Evolutionary conservation across 1,140 invertebrate genomes (phyloP), one percentile per base, ranked within the genome.

Genomic region (Habropoda laboriosa): DNA sequence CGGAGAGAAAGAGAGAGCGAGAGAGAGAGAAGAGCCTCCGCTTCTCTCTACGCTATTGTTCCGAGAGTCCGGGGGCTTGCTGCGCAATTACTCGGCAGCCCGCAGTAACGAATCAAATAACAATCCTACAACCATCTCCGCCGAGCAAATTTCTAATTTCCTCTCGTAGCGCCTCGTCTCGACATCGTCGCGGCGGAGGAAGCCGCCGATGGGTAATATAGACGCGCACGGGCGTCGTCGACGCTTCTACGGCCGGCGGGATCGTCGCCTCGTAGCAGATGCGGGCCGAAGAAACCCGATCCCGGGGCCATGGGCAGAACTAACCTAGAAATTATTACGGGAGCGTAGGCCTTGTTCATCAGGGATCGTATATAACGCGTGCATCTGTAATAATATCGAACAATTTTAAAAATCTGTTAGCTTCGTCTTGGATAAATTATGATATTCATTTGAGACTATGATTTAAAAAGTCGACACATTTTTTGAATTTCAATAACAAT

Each of bases 91-190:
- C 66, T 61, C 55, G 35, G 32, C 66, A 66, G 55, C 24, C 74
- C 38, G 55, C 67, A 45, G 35, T 63, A 49, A 83, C 57, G 55
- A 75, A 74, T 79, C 60, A 49, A 79, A 63, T 83, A 60, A 79
- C 53, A 64, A 82, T 57, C 55, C 71, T 73, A 38, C 64, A 42
- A 35, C 45, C 68, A 67, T 76, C 64, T 81, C 66, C 64, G 71
- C 53, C 27, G 67, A 83, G 81, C n/a, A 84, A 80, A 84, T 84
- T 80, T 84, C 76, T 83, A 74, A 84, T 80, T 80, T 80, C 75
- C 81, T 84, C 82, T 80, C 57, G 45, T 83, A 80, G 72, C 55
- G 53, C 63, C 58, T 74, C 64, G 80, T 70, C 55, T 73, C 81
- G 80, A 58, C 75, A 55, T 55, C 27, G 45, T 45, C 61, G 78